A percentile compares a stretch with the other conserved stretches of the same genome.
phyloP scores from a whole-genome alignment of 2,888 invertebrate species.

The Sarcophaga carnaria region DNA sequence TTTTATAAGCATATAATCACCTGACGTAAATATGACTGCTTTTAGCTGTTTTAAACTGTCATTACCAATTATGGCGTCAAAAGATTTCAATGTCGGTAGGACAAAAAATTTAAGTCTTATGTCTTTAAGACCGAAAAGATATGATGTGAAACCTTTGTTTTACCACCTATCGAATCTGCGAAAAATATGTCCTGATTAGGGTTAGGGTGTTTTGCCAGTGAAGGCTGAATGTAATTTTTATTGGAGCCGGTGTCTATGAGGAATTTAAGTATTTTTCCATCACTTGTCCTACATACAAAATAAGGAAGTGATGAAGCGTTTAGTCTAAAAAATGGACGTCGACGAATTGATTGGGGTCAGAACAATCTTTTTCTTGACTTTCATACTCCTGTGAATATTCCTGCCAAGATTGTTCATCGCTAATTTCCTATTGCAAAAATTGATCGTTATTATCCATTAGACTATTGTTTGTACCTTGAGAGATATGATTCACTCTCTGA shows the following conservation, averaged over 20 bases:
- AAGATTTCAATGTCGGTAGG: conserved; percentile 48
- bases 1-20: too few species aligned
- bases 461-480: too few species aligned
- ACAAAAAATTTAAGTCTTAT: conserved; percentile 48
- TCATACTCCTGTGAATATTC: too few species aligned
- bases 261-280: conserved; percentile 19
- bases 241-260: neutral
- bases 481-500: too few species aligned
- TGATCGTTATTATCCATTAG: too few species aligned
- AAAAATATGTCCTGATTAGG: conserved; percentile 11
- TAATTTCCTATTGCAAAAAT: too few species aligned
- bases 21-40: conserved; percentile 34
- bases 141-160: conserved; percentile 15
- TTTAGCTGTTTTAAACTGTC: conserved; percentile 48
- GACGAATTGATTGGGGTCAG: neutral
- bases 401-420: too few species aligned
- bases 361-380: too few species aligned
- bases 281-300: conserved; percentile 25
- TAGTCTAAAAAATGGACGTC: conserved; percentile 28
- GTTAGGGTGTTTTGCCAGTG: neutral
- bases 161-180: conserved; percentile 17
- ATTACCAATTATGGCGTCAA: conserved; percentile 54
- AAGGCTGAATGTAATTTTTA: neutral
- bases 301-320: conserved; percentile 9
- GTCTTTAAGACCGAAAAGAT: conserved; percentile 9